Base-by-base conservation (phyloP, 2,113 vertebrate genomes). In the Vidua macroura region DNA sequence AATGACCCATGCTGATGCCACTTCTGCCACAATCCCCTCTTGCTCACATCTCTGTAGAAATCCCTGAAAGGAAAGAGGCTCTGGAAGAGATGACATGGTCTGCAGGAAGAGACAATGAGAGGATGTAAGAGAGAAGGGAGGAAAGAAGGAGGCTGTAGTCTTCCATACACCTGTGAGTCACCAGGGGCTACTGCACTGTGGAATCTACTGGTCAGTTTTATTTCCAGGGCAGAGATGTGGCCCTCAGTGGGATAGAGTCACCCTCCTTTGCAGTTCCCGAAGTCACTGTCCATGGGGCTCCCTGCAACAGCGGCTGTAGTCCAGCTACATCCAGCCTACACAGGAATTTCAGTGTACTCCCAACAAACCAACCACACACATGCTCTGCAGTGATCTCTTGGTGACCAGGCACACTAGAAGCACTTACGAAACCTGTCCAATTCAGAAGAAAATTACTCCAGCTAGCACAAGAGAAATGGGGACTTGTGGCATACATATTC, bases 401-500 rank as follows among this genome's bases (percentile, higher is more conserved):
- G 31, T 10, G 31, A 46, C 43, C 74, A 67, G 46, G 70, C 23
- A 31, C 74, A 64, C 22, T 15, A 28, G 53, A 55, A 43, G 33
- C 63, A 25, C 27, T 43, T 33, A 44, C 0, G 0, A 78, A 86
- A 7, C 56, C 58, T 24, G 20, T 15, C 25, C 4, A 4, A n/a
- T 77, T 77, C 41, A 53, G 46, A 76, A 74, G 39, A n/a, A 41
- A 48, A 13, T 4, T 0, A 43, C 53, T 60, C 24, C 17, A 56
- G 18, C 44, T 44, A 58, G 46, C 20, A 44, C 4, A 10, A 41
- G n/a, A 84, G 18, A 53, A 53, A 41, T 11, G 11, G 2, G 17
- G 37, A 37, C n/a, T 81, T 91, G 74, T 2, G 0, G 41, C n/a
- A 51, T 6, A 9, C 2, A 3, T 7, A 13, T 48, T 73, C 28